These are phyloP conservation scores for Cabera pusaria DNA, from an alignment of 2,888 invertebrate species.

Conservation along the genomic window DNA sequence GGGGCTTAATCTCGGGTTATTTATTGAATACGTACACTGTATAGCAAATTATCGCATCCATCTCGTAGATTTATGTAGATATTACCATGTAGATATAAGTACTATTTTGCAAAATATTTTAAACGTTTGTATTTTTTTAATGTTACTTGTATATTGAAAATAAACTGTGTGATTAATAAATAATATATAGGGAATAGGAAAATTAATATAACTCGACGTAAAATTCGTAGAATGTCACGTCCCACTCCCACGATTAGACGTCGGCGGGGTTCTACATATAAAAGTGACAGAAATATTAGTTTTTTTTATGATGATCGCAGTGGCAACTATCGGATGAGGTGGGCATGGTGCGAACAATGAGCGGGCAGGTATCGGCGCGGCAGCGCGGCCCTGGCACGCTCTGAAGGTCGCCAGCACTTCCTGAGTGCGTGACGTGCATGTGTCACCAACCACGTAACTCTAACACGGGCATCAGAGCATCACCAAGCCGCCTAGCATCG, in stretches of 20 bases:
- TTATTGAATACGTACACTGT: conserved; percentile 6
- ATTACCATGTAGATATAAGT: too few species aligned
- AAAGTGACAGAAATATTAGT: too few species aligned
- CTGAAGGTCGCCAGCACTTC: conserved; percentile 74
- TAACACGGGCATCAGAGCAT: too few species aligned
- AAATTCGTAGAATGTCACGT: too few species aligned
- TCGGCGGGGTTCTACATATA: too few species aligned
- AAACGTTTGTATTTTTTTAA: too few species aligned
- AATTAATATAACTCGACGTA: too few species aligned
- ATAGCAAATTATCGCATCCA: conserved; percentile 3
- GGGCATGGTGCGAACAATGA: conserved; percentile 57
- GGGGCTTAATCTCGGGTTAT: conserved; percentile 19
- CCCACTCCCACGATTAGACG: too few species aligned
- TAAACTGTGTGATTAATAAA: too few species aligned
- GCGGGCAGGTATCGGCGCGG: conserved; percentile 50
- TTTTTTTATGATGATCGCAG: background rate
- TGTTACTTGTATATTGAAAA: too few species aligned
- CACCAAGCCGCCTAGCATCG: conserved; percentile 8
- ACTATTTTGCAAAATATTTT: too few species aligned
- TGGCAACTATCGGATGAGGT: conserved; percentile 22
- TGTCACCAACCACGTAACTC: conserved; percentile 19
- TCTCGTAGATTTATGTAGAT: background rate
- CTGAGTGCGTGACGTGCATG: conserved; percentile 80
- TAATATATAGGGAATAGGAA: too few species aligned
- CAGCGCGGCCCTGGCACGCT: conserved; percentile 71